phyloP scores from a whole-genome alignment of 1,140 invertebrate species.

The Drosophila nebulosa region DNA sequence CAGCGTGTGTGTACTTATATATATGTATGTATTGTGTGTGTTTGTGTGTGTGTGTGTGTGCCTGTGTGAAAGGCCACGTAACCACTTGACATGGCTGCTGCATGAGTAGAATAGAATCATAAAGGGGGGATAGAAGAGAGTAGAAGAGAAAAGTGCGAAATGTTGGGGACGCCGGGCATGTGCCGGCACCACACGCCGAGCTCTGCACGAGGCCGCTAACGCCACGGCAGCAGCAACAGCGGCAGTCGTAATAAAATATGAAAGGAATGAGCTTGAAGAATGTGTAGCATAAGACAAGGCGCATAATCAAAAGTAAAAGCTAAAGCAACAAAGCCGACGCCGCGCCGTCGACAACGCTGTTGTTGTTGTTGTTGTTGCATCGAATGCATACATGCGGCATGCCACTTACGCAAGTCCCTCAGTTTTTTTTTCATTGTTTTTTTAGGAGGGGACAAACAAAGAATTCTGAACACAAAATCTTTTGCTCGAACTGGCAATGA shows the following conservation, averaged over 20 bases:
- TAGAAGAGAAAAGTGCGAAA: no score
- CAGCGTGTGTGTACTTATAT: not conserved
- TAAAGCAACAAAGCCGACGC: constrained; percentile 26
- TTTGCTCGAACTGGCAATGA: constrained; percentile 44
- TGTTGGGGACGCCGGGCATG: constrained; percentile 41
- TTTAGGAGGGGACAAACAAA: constrained; percentile 40
- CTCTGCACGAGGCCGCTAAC: constrained; percentile 25
- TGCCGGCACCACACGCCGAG: constrained; percentile 46
- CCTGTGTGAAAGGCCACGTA: constrained; percentile 46
- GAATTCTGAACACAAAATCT: constrained; percentile 30
- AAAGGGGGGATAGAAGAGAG: not conserved
- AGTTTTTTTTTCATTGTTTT: not conserved
- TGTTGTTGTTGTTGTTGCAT: not conserved
- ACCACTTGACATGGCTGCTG: constrained; percentile 42
- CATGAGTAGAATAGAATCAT: not conserved
- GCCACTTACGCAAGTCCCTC: constrained; percentile 42
- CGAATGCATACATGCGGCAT: constrained; percentile 22
- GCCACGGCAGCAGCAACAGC: constrained; percentile 8
- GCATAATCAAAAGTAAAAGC: constrained; percentile 69
- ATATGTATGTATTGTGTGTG: not conserved
- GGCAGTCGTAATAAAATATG: constrained; percentile 17
- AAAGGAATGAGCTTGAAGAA: constrained; percentile 61
- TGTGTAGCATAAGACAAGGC: constrained; percentile 76
- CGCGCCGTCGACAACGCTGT: not conserved
- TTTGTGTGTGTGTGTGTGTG: not conserved